Conservation (phyloP, 2,113 vertebrate species). For the Anarrhichthys ocellatus region DNA sequence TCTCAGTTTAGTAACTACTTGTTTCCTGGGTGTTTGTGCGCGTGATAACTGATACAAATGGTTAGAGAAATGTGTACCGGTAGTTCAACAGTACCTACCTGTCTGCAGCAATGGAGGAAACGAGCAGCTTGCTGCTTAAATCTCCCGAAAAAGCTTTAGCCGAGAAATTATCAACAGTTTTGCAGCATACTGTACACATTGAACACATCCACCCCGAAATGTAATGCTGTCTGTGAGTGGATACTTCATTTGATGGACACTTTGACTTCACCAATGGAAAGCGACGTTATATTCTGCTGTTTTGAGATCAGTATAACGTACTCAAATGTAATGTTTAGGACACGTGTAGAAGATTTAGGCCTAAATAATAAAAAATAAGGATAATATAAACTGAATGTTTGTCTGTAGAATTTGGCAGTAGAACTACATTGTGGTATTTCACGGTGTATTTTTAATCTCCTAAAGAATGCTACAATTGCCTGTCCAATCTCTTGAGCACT, state of each 20-base stretch:
- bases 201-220: conserved; percentile 86
- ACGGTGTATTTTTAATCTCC: not conserved
- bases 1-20: conserved; percentile 63
- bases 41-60: conserved; percentile 61
- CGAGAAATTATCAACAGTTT: conserved; percentile 77
- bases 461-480: not conserved
- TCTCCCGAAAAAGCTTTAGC: conserved; percentile 62
- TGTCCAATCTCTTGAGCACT: not conserved
- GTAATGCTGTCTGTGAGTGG: conserved; percentile 87
- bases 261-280: conserved; percentile 78
- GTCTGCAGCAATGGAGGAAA: conserved; percentile 57
- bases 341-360: conserved; percentile 60
- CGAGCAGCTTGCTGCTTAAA: conserved; percentile 60
- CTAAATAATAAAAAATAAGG: conserved; percentile 28
- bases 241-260: conserved; percentile 83
- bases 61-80: conserved; percentile 21
- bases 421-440: not conserved
- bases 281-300: conserved; percentile 80
- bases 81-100: conserved; percentile 80
- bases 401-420: not conserved
- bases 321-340: conserved; percentile 66
- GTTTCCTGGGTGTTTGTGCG: conserved; percentile 82
- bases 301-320: conserved; percentile 83
- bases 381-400: not conserved
- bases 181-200: conserved; percentile 88